A percentile compares a stretch with the other conserved stretches of the same genome.
Conservation (phyloP, 2,113 vertebrate species). For the Rutilus rutilus region DNA sequence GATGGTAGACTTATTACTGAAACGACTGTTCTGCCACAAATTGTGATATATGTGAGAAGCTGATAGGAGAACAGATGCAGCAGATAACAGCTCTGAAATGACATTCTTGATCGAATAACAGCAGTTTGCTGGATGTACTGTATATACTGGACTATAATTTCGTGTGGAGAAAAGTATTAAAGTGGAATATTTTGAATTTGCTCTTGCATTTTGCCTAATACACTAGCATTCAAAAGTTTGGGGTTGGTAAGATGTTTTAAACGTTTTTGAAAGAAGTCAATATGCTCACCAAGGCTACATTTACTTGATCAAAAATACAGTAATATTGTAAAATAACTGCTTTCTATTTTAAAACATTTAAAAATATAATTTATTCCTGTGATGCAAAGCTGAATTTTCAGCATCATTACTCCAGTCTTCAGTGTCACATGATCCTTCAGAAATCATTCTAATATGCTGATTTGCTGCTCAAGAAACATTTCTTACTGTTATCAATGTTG, state of each 20-base stretch:
- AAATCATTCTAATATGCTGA: background rate
- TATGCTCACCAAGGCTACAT: background rate
- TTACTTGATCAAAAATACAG: background rate
- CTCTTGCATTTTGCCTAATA: background rate
- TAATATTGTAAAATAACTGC: background rate
- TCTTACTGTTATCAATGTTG: too few species aligned
- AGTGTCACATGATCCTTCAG: background rate
- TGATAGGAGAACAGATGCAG: background rate
- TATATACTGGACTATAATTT: slow-evolving; percentile 7
- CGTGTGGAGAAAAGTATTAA: background rate
- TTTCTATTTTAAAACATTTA: background rate
- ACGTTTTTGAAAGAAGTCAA: background rate
- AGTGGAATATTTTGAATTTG: background rate
- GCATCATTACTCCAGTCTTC: background rate
- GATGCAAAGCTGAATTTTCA: background rate
- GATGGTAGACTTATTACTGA: background rate
- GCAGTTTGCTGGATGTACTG: background rate
- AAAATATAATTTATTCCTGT: background rate
- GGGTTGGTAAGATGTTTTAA: background rate
- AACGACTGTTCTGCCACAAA: background rate
- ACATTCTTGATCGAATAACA: background rate
- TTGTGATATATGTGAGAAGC: slow-evolving; percentile 17
- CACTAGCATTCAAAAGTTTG: background rate
- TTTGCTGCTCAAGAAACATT: background rate
- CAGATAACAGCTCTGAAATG: slow-evolving; percentile 18